Evolutionary conservation across 2,113 vertebrate genomes (phyloP), one percentile per base, ranked within the genome.

Genomic region (Gnathonemus longibarbis): DNA sequence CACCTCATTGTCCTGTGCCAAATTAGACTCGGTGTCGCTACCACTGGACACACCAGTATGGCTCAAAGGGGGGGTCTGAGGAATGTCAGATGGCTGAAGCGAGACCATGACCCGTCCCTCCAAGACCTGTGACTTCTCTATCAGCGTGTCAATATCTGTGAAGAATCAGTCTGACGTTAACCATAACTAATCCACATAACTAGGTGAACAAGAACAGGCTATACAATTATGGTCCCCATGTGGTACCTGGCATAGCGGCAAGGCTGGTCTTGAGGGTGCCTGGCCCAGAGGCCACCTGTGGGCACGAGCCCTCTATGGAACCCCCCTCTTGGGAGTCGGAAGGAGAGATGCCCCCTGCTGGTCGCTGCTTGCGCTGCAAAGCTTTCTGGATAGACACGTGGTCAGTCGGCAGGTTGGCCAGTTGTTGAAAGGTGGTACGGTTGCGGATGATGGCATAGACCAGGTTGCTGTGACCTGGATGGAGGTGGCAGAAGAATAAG

Each of bases 371-470:
- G 90, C 97, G 96, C 93, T 99, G 98, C 92, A 99, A 94, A 1
- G 97, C 98, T 89, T 97, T 98, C 92, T 99, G 98, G 93, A 99
- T 99, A 92, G 97, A 91, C 9, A 94, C 94, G 0, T 95, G 90
- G 90, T 99, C 98, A 0, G 97, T 97, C 74, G 98, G 97, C 70
- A 99, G 92, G 94, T 98, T 99, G 93, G 97, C 98, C 94, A 99
- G 94, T 94, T 99, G 98, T 92, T 99, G 98, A 94, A 99, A 99
- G 31, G 98, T 96, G 0, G 97, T 97, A 27, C 98, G 97, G 92
- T 99, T 99, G 87, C 98, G 98, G 94, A 99, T 99, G 92, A 99
- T 98, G 91, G 98, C 97, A 0, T 99, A 99, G 19, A 99, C 98
- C 93, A 99, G 92, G 92, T 98, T 99, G 89, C 97, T 98, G 95